These are phyloP conservation scores for Dryococelus australis DNA, from an alignment of 2,888 invertebrate species.

Conservation along the genomic window DNA sequence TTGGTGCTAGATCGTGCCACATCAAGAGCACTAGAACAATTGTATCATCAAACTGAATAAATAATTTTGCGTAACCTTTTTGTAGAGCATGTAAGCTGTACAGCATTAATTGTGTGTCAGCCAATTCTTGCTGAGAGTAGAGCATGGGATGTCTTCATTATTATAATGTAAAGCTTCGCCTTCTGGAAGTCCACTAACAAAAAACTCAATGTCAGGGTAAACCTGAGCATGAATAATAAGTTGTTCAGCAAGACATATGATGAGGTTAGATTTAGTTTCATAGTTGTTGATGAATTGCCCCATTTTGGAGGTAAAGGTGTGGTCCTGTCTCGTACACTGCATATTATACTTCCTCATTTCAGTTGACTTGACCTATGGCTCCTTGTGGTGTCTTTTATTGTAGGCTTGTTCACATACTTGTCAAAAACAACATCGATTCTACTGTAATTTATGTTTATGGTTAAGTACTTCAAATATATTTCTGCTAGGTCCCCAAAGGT, in stretches of 20 bases:
- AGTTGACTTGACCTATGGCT: not conserved
- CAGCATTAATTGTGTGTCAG: not conserved
- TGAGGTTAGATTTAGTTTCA: not conserved
- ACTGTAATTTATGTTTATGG: not conserved
- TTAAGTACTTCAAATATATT: not conserved
- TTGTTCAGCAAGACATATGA: not conserved
- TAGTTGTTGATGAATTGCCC: not conserved
- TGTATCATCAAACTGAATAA: not conserved
- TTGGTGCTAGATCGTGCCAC: not conserved
- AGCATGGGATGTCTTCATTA: not conserved
- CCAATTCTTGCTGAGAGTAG: not conserved
- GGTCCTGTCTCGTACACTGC: not conserved
- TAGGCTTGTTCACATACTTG: no score
- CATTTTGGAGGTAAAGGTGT: no score
- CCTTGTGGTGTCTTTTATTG: no score
- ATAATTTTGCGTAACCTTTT: not conserved
- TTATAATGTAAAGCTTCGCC: not conserved
- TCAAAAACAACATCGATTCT: no score
- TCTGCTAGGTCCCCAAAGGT: not conserved
- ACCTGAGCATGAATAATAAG: no score
- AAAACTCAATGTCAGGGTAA: no score
- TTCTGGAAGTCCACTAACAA: no score
- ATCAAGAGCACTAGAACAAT: not conserved
- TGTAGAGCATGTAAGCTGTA: conserved; percentile 3
- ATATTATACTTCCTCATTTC: not conserved